These are phyloP conservation scores for Umimayanthus kanabou DNA, from an alignment of 92 coral and sea anemone species.

Conservation along the genomic window DNA sequence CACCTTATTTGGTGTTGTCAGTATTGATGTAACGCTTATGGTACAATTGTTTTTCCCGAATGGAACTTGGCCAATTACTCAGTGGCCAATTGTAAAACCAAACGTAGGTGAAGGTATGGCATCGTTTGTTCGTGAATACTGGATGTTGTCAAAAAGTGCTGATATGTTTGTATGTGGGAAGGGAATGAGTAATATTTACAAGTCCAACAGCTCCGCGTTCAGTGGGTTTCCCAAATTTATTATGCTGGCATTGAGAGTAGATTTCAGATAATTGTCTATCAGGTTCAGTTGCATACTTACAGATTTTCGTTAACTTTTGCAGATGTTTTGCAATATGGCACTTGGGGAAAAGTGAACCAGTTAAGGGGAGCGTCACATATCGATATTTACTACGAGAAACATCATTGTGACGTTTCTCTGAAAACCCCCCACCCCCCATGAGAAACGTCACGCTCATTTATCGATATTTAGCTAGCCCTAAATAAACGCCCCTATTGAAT, in stretches of 20 bases:
- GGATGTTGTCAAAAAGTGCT: conserved; percentile 14
- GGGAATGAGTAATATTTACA: conserved; percentile 16
- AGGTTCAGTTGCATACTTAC: background rate
- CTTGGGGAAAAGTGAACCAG: background rate
- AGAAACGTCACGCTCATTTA: too few species aligned
- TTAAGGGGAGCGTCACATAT: too few species aligned
- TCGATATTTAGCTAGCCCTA: too few species aligned
- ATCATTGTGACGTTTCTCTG: too few species aligned
- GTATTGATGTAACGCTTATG: conserved; percentile 41
- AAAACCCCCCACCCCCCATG: too few species aligned
- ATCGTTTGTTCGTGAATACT: conserved; percentile 19
- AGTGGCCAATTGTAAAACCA: conserved; percentile 30
- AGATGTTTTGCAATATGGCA: background rate
- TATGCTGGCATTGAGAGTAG: background rate
- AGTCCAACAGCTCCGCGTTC: conserved; percentile 8
- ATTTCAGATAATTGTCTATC: background rate
- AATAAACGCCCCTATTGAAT: too few species aligned
- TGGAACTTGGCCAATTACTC: conserved; percentile 41
- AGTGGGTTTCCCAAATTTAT: conserved; percentile 40
- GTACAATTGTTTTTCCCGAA: conserved; percentile 33
- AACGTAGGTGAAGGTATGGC: background rate
- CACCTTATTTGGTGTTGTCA: conserved; percentile 44
- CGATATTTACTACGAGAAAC: too few species aligned
- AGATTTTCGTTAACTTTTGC: background rate
- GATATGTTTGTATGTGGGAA: conserved; percentile 40